phyloP scores from a whole-genome alignment of 2,113 vertebrate species.

The Plotosus lineatus region DNA sequence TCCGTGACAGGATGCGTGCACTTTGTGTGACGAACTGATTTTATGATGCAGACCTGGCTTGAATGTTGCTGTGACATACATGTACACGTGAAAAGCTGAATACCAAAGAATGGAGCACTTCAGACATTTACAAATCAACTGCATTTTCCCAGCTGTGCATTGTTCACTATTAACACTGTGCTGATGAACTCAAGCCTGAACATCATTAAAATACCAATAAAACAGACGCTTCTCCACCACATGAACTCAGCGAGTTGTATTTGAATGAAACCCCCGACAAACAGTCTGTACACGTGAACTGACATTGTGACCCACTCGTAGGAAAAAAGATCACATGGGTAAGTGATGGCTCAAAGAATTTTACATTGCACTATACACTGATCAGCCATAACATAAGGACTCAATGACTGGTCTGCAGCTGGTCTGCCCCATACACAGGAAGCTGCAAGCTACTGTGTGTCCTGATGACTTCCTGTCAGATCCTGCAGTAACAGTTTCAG shows the following conservation, averaged over 20 bases:
- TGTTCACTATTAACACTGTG: conserved; percentile 1
- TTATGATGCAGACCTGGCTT: neutral
- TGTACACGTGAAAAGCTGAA: neutral
- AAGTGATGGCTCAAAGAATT: neutral
- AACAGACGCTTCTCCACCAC: neutral
- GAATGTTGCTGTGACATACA: neutral
- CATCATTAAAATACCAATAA: conserved; percentile 28
- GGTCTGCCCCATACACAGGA: no score
- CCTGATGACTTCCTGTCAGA: no score
- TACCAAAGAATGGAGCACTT: conserved; percentile 38
- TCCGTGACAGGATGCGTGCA: no score
- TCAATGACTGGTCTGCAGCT: no score
- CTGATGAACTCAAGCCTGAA: neutral
- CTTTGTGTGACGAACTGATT: neutral
- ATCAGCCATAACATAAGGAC: no score
- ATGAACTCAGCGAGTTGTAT: neutral
- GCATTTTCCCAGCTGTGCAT: conserved; percentile 24
- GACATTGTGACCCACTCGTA: neutral
- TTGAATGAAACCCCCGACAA: neutral
- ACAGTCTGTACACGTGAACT: neutral
- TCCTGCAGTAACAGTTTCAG: no score
- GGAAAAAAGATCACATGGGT: neutral
- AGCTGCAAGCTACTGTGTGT: no score
- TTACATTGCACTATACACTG: neutral
- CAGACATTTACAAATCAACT: neutral